Evolutionary conservation across 2,888 invertebrate species (phyloP), one percentile per base, ranked within the genome.

Genomic region (Drosophila emarginata): DNA sequence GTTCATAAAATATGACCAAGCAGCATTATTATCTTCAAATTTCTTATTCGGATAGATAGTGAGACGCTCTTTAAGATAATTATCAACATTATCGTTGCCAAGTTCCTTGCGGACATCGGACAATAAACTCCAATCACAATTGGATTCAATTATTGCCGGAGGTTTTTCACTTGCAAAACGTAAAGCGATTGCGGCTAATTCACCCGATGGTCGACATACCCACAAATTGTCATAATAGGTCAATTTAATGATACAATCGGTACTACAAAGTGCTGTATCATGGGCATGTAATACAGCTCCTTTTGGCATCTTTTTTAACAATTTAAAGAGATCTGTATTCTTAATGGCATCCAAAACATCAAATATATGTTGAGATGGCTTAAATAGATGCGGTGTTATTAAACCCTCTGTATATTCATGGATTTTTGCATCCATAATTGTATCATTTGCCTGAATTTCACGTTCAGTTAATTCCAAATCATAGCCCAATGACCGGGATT

Each of bases 201-300:
- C 79, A 0, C 57, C 74, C 0, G 51, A 15, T 7, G 72, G 56
- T 63, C 83, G 76, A 54, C 95, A 95, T 1, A 89, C 67, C 83
- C 90, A 90, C 0, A 96, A 90, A 85, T 95, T 82, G 0, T 94
- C 93, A 69, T 93, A 92, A 75, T 94, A 94, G 0, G 95, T 95
- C 28, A 96, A 81, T 50, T 94, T 93, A 40, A 95, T 87, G 0
- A 95, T 78, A 74, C 93, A 95, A 71, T 95, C 94, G 0, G 93
- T 92, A 5, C 94, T 94, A 18, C 94, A 92, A 0, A 95, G 91
- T 0, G 94, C 94, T 66, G 94, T 94, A 74, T 95, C 94, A 84
- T 96, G 96, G 0, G 94, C 92, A 88, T 96, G 96, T 12, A 96
- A 90, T 0, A 94, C 94, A 0, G 93, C 95, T 3, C 96, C 97